Percentiles rank a stretch among this genome's conserved stretches.
Conservation (phyloP, 2,888 invertebrate genomes). For the Agapostemon virescens region DNA sequence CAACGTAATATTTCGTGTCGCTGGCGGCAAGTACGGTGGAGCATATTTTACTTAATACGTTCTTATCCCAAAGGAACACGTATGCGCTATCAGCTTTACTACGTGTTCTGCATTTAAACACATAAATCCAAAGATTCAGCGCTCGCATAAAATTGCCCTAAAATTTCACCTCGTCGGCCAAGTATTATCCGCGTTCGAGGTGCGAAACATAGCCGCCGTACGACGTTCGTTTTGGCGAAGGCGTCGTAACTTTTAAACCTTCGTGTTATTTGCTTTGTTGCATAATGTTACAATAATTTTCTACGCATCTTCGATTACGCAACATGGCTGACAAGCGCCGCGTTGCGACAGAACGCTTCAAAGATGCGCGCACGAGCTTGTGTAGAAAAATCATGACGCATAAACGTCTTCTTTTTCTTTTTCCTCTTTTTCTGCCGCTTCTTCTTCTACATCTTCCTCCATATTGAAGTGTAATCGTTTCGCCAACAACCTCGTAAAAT, state of each 20-base stretch:
- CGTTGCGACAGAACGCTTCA: conserved; percentile 27
- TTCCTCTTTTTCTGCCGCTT: neutral
- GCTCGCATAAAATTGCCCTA: conserved; percentile 35
- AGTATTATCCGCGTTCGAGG: neutral
- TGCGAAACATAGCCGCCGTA: neutral
- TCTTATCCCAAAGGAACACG: conserved; percentile 36
- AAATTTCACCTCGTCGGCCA: conserved; percentile 23
- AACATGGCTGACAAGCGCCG: conserved; percentile 16
- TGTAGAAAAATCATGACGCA: conserved; percentile 7
- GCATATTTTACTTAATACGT: conserved; percentile 35
- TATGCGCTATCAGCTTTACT: conserved; percentile 44
- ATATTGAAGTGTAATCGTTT: conserved; percentile 24
- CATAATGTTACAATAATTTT: conserved; percentile 54
- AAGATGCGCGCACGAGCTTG: neutral
- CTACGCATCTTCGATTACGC: conserved; percentile 44
- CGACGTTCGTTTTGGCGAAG: neutral
- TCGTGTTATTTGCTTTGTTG: conserved; percentile 45
- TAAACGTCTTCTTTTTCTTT: neutral
- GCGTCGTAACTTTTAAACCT: conserved; percentile 17
- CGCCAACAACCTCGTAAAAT: conserved; percentile 33
- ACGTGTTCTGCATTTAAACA: conserved; percentile 46
- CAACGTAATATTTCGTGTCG: neutral
- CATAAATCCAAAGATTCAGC: conserved; percentile 43
- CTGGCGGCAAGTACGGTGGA: neutral
- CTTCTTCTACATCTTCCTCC: neutral